Conservation (phyloP, 2,888 invertebrate genomes). For the Magallana nippona region DNA sequence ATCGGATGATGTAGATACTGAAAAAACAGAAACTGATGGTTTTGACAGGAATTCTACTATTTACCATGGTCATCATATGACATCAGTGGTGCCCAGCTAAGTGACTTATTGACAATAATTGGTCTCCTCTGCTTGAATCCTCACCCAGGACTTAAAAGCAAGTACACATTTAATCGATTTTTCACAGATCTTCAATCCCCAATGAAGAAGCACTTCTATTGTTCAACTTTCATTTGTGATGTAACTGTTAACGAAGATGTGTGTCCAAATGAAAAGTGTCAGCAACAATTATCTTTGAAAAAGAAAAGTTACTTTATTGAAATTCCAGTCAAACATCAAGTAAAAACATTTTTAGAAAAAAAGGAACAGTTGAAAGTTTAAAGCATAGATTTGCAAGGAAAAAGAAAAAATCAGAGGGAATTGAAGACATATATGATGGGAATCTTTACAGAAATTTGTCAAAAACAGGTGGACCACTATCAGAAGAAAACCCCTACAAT, state of each 20-base stretch:
- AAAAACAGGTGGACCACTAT: slow-evolving; percentile 41
- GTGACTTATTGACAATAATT: no score
- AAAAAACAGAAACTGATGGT: neutral
- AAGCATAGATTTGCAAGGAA: no score
- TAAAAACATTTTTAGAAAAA: slow-evolving; percentile 41
- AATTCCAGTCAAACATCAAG: slow-evolving; percentile 42
- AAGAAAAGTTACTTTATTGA: slow-evolving; percentile 45
- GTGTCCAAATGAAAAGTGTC: slow-evolving; percentile 40
- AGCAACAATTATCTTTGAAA: slow-evolving; percentile 25
- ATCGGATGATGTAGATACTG: no score
- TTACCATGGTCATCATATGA: slow-evolving; percentile 46
- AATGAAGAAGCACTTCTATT: no score
- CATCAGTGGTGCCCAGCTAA: slow-evolving; percentile 23
- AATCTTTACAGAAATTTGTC: slow-evolving; percentile 42
- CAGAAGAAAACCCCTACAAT: slow-evolving; percentile 38
- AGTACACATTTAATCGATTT: no score
- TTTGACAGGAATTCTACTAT: slow-evolving; percentile 37
- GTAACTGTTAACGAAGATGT: neutral
- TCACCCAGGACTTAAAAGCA: no score
- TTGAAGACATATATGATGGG: slow-evolving; percentile 53
- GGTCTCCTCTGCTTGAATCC: no score
- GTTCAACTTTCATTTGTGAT: no score
- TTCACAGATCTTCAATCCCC: no score
- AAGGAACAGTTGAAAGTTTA: neutral
- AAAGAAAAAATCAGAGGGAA: neutral